phyloP scores from a whole-genome alignment of 2,888 invertebrate genomes.

The Ethmia dodecea region DNA sequence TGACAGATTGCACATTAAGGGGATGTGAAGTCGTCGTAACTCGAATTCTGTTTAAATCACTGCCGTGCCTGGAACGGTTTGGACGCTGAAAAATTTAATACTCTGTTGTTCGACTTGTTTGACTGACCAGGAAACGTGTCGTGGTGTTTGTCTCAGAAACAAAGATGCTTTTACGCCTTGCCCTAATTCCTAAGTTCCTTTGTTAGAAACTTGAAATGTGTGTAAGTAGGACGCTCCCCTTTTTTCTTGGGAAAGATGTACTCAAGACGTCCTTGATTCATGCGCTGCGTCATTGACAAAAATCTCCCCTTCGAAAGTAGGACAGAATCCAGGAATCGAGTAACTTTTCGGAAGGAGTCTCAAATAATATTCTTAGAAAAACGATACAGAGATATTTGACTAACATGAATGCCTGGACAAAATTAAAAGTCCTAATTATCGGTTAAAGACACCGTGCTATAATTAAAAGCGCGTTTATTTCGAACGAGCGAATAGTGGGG shows the following conservation, averaged over 20 bases:
- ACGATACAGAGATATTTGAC: slow-evolving; percentile 16
- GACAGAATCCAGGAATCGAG: slow-evolving; percentile 16
- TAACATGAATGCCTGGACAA: slow-evolving; percentile 29
- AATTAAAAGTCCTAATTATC: slow-evolving; percentile 59
- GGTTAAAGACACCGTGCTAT: slow-evolving; percentile 69
- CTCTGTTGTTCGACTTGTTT: slow-evolving; percentile 49
- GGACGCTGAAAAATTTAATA: slow-evolving; percentile 23
- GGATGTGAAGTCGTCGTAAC: slow-evolving; percentile 23
- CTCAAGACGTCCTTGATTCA: slow-evolving; percentile 51
- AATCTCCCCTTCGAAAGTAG: too few relatives aligned
- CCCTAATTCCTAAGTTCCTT: slow-evolving; percentile 39
- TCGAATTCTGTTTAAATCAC: slow-evolving; percentile 26
- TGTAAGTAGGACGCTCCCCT: slow-evolving; percentile 31
- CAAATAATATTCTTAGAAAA: slow-evolving; percentile 15
- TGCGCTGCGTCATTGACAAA: slow-evolving; percentile 24
- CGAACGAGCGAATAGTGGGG: slow-evolving; percentile 42
- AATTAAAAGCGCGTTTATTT: slow-evolving; percentile 64
- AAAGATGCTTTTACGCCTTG: slow-evolving; percentile 25
- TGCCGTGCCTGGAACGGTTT: slow-evolving; percentile 25
- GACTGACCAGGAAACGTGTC: slow-evolving; percentile 44
- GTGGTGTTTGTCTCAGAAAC: slow-evolving; percentile 26
- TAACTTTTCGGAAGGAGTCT: slow-evolving; percentile 8
- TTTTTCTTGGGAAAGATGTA: slow-evolving; percentile 27
- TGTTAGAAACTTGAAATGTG: slow-evolving; percentile 28
- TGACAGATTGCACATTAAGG: slow-evolving; percentile 20